Conservation (phyloP, 1,140 invertebrate species). For the Cardiocondyla obscurior region DNA sequence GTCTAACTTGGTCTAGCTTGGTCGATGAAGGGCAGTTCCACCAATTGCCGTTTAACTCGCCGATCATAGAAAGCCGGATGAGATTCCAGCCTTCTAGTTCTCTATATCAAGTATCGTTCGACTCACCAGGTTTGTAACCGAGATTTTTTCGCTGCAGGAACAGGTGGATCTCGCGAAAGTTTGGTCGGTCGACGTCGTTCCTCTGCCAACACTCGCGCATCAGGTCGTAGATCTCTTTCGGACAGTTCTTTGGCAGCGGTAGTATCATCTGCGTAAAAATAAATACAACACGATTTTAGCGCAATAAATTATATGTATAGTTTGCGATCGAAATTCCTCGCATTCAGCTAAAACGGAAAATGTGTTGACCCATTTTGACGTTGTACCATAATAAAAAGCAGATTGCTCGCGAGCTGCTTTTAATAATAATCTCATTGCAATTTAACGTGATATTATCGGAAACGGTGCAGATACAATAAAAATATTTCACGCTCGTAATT, state of each 20-base stretch:
- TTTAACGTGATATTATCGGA: background rate
- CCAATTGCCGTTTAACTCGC: slow-evolving; percentile 82
- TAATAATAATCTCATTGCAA: background rate
- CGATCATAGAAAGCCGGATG: slow-evolving; percentile 80
- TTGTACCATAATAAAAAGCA: background rate
- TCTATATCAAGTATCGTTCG: slow-evolving; percentile 81
- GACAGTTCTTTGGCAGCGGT: slow-evolving; percentile 92
- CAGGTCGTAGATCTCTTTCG: slow-evolving; percentile 95
- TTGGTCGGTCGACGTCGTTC: slow-evolving; percentile 92
- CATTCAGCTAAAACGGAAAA: background rate
- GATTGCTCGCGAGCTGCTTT: background rate
- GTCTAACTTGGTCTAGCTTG: slow-evolving; percentile 70
- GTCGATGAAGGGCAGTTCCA: slow-evolving; percentile 75
- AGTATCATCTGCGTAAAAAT: slow-evolving; percentile 86
- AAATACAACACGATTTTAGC: background rate
- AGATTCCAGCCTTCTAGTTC: slow-evolving; percentile 81
- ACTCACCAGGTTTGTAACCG: slow-evolving; percentile 88
- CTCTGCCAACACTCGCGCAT: slow-evolving; percentile 98
- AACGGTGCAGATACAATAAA: background rate
- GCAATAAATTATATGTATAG: background rate
- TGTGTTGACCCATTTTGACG: background rate
- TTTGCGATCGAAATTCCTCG: background rate
- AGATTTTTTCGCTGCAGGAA: slow-evolving; percentile 96
- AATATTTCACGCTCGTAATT: slow-evolving; percentile 25
- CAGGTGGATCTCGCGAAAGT: slow-evolving; percentile 95